A percentile compares a stretch with the other conserved stretches of the same genome.
These are phyloP conservation scores for Cosmia trapezina DNA, from an alignment of 2,888 invertebrate species.

Conservation along the genomic window DNA sequence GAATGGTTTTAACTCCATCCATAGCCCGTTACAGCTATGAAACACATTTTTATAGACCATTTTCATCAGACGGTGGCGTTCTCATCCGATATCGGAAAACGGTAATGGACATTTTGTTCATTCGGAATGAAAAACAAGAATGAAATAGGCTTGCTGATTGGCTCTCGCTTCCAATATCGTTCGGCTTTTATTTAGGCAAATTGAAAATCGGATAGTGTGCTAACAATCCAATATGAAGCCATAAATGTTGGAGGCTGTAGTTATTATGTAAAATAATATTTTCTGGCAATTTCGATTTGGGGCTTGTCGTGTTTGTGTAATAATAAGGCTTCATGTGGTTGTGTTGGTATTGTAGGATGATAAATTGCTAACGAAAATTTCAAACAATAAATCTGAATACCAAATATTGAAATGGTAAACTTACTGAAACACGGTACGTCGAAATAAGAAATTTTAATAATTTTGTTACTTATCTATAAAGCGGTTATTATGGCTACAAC, in stretches of 20 bases:
- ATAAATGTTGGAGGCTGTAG: background rate
- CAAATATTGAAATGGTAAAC: background rate
- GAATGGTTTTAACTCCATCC: constrained; percentile 14
- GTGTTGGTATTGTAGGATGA: background rate
- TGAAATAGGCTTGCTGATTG: constrained; percentile 29
- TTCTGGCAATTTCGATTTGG: background rate
- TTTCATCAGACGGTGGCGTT: constrained; percentile 17
- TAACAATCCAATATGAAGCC: constrained; percentile 10
- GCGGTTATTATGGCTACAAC: background rate
- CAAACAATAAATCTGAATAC: background rate
- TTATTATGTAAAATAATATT: background rate
- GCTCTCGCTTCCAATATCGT: constrained; percentile 21
- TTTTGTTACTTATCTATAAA: background rate
- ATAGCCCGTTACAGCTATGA: background rate
- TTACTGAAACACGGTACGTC: background rate
- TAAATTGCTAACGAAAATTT: background rate
- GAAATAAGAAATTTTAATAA: background rate
- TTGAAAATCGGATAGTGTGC: constrained; percentile 31
- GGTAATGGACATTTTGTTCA: constrained; percentile 20
- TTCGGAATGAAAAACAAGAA: background rate
- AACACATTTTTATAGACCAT: constrained; percentile 23
- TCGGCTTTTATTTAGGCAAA: constrained; percentile 36
- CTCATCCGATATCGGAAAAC: background rate
- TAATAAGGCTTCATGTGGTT: background rate
- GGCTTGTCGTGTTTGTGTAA: background rate